Conservation (phyloP, 2,113 vertebrate species). For the Sinocyclocheilus grahami region DNA sequence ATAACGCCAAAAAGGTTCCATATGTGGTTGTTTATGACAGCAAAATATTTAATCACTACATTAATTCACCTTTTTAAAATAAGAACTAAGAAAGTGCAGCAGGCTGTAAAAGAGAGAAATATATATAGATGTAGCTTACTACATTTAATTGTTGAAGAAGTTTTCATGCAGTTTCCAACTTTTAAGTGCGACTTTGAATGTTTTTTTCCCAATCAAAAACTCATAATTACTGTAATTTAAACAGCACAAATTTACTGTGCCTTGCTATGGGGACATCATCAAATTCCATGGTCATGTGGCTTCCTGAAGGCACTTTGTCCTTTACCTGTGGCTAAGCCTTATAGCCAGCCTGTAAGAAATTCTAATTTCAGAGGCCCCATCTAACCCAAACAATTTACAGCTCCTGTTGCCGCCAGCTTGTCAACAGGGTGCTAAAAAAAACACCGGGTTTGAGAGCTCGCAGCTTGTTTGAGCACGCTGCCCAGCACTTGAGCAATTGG, state of each 20-base stretch:
- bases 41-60: background rate
- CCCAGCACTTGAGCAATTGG: slow-evolving; percentile 26
- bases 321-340: slow-evolving; percentile 37
- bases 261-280: background rate
- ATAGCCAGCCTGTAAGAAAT: slow-evolving; percentile 14
- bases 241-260: background rate
- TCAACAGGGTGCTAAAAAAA: slow-evolving; percentile 65
- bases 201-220: background rate
- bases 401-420: slow-evolving; percentile 54
- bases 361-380: slow-evolving; percentile 30
- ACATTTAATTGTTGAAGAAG: background rate
- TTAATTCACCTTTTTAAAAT: slow-evolving; percentile 1
- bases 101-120: background rate
- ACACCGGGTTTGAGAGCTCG: slow-evolving; percentile 60
- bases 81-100: background rate
- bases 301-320: background rate
- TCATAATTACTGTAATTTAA: background rate
- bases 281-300: background rate
- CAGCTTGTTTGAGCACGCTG: slow-evolving; percentile 46
- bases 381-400: slow-evolving; percentile 62
- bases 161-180: background rate
- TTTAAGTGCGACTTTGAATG: background rate
- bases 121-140: background rate
- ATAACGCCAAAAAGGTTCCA: background rate
- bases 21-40: background rate